A percentile compares a stretch with the other conserved stretches of the same genome.
These are phyloP conservation scores for Anas platyrhynchos DNA, from an alignment of 2,113 vertebrate genomes.

Conservation along the genomic window DNA sequence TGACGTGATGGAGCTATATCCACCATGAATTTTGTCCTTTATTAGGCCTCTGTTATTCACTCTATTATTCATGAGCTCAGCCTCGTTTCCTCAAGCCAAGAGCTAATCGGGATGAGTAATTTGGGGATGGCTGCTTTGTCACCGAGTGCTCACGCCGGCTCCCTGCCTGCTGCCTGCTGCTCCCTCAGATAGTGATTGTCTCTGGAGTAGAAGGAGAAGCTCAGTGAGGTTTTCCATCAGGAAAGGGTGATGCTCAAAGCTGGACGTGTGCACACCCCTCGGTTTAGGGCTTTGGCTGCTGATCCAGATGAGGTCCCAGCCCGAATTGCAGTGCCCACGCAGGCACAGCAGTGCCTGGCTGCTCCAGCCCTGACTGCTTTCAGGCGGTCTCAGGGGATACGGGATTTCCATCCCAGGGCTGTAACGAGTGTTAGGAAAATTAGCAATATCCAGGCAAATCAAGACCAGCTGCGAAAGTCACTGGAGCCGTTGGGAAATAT, in stretches of 20 bases:
- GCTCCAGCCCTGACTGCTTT: not conserved
- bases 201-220: not conserved
- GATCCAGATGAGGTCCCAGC: not conserved
- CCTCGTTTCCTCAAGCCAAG: not conserved
- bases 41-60: not conserved
- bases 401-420: not conserved
- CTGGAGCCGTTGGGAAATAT: not conserved
- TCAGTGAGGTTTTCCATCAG: not conserved
- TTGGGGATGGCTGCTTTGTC: not conserved
- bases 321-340: not conserved
- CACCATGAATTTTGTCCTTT: not conserved
- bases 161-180: not conserved
- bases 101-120: not conserved
- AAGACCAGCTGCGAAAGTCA: conserved; percentile 39
- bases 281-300: not conserved
- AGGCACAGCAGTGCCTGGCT: not conserved
- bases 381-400: not conserved
- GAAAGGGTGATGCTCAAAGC: not conserved
- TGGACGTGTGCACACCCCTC: not conserved
- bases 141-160: not conserved
- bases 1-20: accelerated
- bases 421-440: not conserved
- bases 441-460: conserved; percentile 24
- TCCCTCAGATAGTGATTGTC: not conserved
- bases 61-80: not conserved